phyloP scores from a whole-genome alignment of 2,888 invertebrate species.

The Tenthredo notha region DNA sequence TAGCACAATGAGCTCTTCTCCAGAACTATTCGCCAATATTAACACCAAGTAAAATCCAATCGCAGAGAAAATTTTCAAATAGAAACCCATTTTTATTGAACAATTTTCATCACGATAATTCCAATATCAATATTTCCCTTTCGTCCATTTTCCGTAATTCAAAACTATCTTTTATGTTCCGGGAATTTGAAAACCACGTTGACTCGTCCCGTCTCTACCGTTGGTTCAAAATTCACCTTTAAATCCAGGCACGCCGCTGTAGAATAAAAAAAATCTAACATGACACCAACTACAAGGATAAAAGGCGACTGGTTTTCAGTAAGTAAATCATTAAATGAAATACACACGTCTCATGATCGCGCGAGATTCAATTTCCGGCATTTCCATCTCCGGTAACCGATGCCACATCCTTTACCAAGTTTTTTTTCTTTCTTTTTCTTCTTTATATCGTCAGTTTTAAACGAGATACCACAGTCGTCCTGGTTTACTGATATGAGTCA shows the following conservation, averaged over 20 bases:
- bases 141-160: background rate
- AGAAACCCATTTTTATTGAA: background rate
- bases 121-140: background rate
- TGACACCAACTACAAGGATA: background rate
- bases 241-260: background rate
- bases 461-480: background rate
- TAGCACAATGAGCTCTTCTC: conserved; percentile 47
- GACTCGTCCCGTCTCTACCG: conserved; percentile 63
- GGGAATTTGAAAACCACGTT: background rate
- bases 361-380: background rate
- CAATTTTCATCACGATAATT: background rate
- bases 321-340: background rate
- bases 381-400: background rate
- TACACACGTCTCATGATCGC: background rate
- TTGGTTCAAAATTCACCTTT: background rate
- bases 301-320: background rate
- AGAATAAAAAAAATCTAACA: background rate
- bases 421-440: too few species aligned
- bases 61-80: background rate
- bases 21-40: conserved; percentile 17
- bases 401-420: background rate
- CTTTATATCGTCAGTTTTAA: background rate
- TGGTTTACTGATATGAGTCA: background rate
- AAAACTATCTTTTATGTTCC: background rate
- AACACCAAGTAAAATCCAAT: background rate